Conservation (phyloP, 53 echinoderm and acorn worm genomes). For the Crossaster papposus region DNA sequence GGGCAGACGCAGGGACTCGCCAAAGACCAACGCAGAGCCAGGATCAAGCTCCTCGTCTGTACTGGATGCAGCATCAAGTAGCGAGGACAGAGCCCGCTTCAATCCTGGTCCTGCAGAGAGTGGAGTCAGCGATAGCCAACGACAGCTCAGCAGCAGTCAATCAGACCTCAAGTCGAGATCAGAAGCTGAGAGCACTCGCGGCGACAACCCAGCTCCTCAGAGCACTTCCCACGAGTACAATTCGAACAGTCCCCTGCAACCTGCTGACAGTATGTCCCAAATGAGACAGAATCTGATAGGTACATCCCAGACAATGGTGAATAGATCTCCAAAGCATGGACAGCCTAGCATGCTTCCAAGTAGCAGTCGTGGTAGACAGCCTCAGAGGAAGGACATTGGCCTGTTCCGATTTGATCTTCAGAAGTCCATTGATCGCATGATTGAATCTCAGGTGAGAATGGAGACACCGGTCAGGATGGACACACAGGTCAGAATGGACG, state of each 20-base stretch:
- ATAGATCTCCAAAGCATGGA: conserved; percentile 71
- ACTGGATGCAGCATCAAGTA: conserved; percentile 63
- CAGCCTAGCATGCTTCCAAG: conserved; percentile 58
- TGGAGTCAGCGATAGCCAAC: conserved; percentile 54
- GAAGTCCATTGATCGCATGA: conserved; percentile 88
- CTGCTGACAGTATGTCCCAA: conserved; percentile 47
- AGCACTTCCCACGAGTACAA: conserved; percentile 53
- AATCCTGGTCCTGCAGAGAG: conserved; percentile 42
- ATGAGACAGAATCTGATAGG: conserved; percentile 60
- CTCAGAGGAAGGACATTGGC: conserved; percentile 55
- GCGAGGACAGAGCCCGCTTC: conserved; percentile 43
- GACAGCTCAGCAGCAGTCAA: conserved; percentile 50
- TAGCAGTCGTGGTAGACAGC: conserved; percentile 49
- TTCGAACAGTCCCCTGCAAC: conserved; percentile 47
- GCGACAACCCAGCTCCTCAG: conserved; percentile 54
- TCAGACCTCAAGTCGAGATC: conserved; percentile 55
- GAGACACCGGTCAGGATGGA: conserved; percentile 47
- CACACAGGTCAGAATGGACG: conserved; percentile 64
- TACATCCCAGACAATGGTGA: conserved; percentile 44
- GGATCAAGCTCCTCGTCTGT: conserved; percentile 64
- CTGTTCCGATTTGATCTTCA: conserved; percentile 76
- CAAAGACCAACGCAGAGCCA: conserved; percentile 67
- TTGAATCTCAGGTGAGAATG: conserved; percentile 84
- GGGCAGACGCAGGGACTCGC: conserved; percentile 71
- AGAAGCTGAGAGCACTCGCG: conserved; percentile 53